A percentile compares a stretch with the other conserved stretches of the same genome.
phyloP scores from a whole-genome alignment of 92 coral and sea anemone species.

The Umimayanthus kanabou region DNA sequence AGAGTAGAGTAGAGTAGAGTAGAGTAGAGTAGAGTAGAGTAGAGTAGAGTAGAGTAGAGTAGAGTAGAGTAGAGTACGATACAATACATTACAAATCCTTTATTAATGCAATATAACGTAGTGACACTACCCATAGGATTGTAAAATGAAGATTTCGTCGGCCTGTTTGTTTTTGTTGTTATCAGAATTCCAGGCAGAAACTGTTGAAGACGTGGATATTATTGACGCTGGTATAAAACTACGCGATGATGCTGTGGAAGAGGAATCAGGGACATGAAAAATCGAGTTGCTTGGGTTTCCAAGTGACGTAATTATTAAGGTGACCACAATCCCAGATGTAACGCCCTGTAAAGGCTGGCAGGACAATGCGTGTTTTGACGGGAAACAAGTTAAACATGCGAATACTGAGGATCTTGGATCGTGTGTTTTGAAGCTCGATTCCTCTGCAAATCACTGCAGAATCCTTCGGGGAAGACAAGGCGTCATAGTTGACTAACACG shows the following conservation, averaged over 20 bases:
- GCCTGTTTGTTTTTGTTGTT: background rate
- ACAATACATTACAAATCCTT: too few relatives aligned
- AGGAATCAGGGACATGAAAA: background rate
- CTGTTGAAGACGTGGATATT: slow-evolving; percentile 28
- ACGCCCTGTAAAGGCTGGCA: background rate
- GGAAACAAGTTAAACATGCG: background rate
- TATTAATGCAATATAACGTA: too few relatives aligned
- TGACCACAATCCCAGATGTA: background rate
- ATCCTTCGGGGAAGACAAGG: background rate
- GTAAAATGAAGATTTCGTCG: background rate
- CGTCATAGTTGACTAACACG: background rate
- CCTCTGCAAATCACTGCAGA: background rate
- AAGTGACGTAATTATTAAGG: background rate
- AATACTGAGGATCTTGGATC: too few relatives aligned
- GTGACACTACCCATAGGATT: too few relatives aligned
- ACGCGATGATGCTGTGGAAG: background rate
- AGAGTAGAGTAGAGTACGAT: too few relatives aligned
- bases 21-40: too few relatives aligned
- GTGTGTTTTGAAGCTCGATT: too few relatives aligned
- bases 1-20: too few relatives aligned
- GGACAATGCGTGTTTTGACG: background rate
- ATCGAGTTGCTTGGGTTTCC: background rate
- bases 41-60: too few relatives aligned
- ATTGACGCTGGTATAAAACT: slow-evolving; percentile 41
- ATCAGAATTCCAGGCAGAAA: background rate